These are phyloP conservation scores for Xylota sylvarum DNA, from an alignment of 2,888 invertebrate species.

Conservation along the genomic window DNA sequence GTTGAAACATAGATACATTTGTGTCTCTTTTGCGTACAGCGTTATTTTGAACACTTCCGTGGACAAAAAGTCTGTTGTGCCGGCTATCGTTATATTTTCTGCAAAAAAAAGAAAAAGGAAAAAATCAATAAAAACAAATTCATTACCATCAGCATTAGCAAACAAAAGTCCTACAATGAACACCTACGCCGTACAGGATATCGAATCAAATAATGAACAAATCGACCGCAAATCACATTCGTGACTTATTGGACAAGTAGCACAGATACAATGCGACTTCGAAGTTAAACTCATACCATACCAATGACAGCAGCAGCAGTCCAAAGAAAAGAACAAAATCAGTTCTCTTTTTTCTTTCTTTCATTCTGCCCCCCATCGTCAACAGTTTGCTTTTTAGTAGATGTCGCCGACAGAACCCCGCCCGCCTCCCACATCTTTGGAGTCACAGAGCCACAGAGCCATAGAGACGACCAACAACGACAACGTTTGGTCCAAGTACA, in stretches of 20 bases:
- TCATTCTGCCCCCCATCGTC: conserved; percentile 25
- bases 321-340: conserved; percentile 32
- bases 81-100: conserved; percentile 85
- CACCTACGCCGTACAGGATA: conserved; percentile 62
- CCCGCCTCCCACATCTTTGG: conserved; percentile 31
- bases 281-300: background rate
- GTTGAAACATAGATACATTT: conserved; percentile 92
- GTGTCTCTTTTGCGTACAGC: conserved; percentile 88
- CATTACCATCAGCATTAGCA: conserved; percentile 40
- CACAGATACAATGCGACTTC: conserved; percentile 26
- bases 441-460: background rate
- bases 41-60: conserved; percentile 84
- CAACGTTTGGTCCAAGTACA: conserved; percentile 48
- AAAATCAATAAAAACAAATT: conserved; percentile 54
- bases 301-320: no score
- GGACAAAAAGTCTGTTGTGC: conserved; percentile 84
- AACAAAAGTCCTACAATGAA: conserved; percentile 25
- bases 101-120: conserved; percentile 79
- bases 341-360: conserved; percentile 38
- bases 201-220: conserved; percentile 60
- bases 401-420: conserved; percentile 64
- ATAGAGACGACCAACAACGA: conserved; percentile 18
- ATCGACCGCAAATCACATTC: conserved; percentile 47
- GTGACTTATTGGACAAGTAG: conserved; percentile 61
- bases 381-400: conserved; percentile 56